Evolutionary conservation across 2,888 invertebrate species (phyloP), one percentile per base, ranked within the genome.

Genomic region (Hemicrepidius hirtus): DNA sequence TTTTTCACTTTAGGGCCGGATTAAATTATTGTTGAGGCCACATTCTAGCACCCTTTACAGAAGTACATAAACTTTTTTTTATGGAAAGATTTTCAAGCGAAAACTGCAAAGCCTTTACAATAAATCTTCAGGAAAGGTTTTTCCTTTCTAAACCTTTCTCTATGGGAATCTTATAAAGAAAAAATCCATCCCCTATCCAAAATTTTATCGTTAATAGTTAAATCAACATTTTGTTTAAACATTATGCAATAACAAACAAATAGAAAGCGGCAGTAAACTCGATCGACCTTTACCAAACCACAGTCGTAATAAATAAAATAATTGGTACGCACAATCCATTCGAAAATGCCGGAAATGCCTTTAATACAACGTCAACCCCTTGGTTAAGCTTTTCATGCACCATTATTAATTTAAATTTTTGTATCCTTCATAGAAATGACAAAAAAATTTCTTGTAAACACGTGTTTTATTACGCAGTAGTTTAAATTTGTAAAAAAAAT

Each of bases 331-430:
- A 16, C 28, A 28, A 13, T 53, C 53, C 53, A 1, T 53, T 32
- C 53, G 28, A 53, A 53, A 53, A 53, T 53, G 12, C 28, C 13
- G 46, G 46, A 46, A 46, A 46, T 46, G 18, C 46, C 46, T 46
- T 9, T 46, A 46, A 46, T 46, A 46, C 9, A 46, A 46, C 46
- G 46, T 46, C 46, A 46, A 46, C 46, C 46, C 46, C 18, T 46
- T 46, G 16, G 2, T 46, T 46, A 46, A n/a, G n/a, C n/a, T n/a
- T 20, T 46, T 2, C 46, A 20, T 18, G 18, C 18, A 18, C 4
- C 46, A 46, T n/a, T n/a, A 46, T 5, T 1, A 7, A 46, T 7
- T 16, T 5, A 10, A 20, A 46, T 20, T 40, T 2, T 1, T 13
- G 6, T 4, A 3, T n/a, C 46, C 46, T 7, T 9, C 6, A 20